Conservation (phyloP, 2,113 vertebrate species). For the Stigmatopora nigra region DNA sequence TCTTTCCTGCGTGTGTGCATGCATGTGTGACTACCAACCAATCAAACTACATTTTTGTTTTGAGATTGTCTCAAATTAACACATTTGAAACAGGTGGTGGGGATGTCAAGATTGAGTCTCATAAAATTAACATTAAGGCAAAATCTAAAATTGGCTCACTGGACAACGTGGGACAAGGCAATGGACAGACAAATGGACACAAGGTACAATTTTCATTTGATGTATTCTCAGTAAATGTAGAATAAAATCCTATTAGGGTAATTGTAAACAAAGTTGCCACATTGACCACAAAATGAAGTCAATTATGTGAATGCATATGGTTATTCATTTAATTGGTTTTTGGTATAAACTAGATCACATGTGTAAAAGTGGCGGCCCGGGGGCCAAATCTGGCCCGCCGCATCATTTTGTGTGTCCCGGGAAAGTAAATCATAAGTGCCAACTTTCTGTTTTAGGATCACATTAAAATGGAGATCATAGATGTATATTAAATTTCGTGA, state of each 20-base stretch:
- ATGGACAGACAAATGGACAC: constrained; percentile 61
- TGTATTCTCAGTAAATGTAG: not conserved
- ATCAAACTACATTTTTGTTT: not conserved
- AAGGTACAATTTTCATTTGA: constrained; percentile 70
- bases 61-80: not conserved
- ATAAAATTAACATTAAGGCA: constrained; percentile 82
- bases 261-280: too few relatives aligned
- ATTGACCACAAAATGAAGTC: too few relatives aligned
- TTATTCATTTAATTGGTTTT: too few relatives aligned
- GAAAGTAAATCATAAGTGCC: too few relatives aligned
- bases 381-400: too few relatives aligned
- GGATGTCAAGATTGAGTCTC: constrained; percentile 85
- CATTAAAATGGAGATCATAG: too few relatives aligned
- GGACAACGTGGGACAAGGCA: constrained; percentile 77
- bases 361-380: too few relatives aligned
- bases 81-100: constrained; percentile 73
- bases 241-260: not conserved
- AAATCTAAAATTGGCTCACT: constrained; percentile 85
- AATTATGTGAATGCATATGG: too few relatives aligned
- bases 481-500: too few relatives aligned
- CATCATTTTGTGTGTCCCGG: too few relatives aligned
- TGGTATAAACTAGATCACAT: not conserved
- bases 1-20: not conserved
- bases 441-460: too few relatives aligned
- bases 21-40: not conserved